Evolutionary conservation across 2,888 invertebrate species (phyloP).

Genomic region (Erebia ligea): DNA sequence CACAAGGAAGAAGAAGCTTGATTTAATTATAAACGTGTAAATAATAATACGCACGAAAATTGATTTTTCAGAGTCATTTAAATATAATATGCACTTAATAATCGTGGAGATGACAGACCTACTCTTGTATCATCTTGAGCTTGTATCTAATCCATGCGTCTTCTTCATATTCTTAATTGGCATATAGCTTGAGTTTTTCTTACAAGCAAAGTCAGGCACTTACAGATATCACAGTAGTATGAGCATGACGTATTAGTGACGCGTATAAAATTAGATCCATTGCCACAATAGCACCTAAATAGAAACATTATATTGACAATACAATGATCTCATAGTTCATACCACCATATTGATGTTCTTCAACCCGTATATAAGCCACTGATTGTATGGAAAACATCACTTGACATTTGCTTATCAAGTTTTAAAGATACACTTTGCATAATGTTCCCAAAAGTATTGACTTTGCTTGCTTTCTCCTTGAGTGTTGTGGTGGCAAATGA

Average conservation of each 20-base stretch:
- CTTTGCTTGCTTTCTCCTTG: slow-evolving; percentile 23
- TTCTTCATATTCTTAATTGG: too few species aligned
- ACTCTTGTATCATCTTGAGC: too few species aligned
- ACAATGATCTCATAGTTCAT: slow-evolving; percentile 39
- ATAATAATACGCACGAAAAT: too few species aligned
- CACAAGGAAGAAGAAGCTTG: too few species aligned
- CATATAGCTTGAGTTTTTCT: not conserved
- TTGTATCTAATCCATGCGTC: too few species aligned
- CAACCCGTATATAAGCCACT: slow-evolving; percentile 33
- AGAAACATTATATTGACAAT: slow-evolving; percentile 30
- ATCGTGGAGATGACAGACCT: too few species aligned
- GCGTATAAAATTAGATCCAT: slow-evolving; percentile 36
- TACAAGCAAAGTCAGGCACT: not conserved
- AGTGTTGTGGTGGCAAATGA: slow-evolving; percentile 50
- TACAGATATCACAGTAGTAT: not conserved
- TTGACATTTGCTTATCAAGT: slow-evolving; percentile 18
- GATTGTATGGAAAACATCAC: slow-evolving; percentile 32
- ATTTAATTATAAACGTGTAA: too few species aligned
- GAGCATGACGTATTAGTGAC: slow-evolving; percentile 23
- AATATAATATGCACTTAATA: too few species aligned
- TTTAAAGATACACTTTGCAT: slow-evolving; percentile 7
- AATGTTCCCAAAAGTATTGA: slow-evolving; percentile 26
- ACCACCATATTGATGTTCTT: slow-evolving; percentile 8
- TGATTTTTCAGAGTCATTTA: too few species aligned
- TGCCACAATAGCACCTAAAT: slow-evolving; percentile 29